Conservation (phyloP, 1,140 invertebrate species). For the Pseudomyrmex dendroicus region DNA sequence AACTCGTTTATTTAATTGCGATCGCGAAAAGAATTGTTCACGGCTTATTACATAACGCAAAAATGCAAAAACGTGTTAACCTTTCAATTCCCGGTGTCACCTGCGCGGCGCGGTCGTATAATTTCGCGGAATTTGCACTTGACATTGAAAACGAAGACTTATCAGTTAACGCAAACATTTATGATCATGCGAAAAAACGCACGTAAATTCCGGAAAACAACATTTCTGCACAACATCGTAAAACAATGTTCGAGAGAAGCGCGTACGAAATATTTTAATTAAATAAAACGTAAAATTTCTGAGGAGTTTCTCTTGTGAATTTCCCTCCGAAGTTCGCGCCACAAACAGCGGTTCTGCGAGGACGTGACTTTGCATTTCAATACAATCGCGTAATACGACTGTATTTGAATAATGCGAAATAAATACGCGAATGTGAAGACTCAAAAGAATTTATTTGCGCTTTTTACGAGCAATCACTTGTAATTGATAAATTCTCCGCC, state of each 20-base stretch:
- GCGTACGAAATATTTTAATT: background rate
- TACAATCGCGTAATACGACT: background rate
- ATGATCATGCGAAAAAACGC: no score
- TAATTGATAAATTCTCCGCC: constrained; percentile 9
- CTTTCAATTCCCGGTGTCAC: background rate
- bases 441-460: constrained; percentile 11
- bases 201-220: background rate
- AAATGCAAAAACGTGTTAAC: background rate
- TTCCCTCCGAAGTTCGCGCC: background rate
- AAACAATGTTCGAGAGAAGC: background rate
- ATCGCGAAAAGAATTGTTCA: background rate
- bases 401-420: background rate
- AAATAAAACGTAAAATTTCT: background rate
- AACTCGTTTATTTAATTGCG: constrained; percentile 25
- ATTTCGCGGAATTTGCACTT: background rate
- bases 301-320: background rate
- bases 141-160: background rate
- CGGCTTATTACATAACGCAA: background rate
- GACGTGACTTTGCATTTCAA: background rate
- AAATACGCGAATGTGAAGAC: background rate
- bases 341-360: background rate
- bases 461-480: constrained; percentile 1
- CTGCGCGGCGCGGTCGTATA: background rate
- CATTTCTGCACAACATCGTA: background rate
- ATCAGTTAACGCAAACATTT: background rate